phyloP scores from a whole-genome alignment of 2,113 vertebrate species.

The Xiphorhynchus elegans region DNA sequence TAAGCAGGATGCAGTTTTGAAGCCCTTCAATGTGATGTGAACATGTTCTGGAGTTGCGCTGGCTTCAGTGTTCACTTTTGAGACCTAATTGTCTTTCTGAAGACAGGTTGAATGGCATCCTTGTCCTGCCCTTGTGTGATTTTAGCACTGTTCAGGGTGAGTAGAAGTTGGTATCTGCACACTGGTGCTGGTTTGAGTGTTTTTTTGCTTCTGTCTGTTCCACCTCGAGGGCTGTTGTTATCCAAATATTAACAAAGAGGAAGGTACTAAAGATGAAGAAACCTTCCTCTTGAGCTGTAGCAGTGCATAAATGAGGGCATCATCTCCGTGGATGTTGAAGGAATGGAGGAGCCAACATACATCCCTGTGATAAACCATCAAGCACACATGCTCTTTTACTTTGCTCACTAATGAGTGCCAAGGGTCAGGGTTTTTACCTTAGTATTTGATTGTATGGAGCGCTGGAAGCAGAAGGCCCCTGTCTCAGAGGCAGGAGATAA shows the following conservation, averaged over 20 bases:
- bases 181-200: not conserved
- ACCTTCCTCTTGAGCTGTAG: not conserved
- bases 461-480: not conserved
- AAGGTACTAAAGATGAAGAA: not conserved
- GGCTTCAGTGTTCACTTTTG: not conserved
- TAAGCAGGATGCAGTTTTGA: not conserved
- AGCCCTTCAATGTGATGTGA: not conserved
- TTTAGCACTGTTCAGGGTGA: not conserved
- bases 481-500: not conserved
- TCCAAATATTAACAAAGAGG: not conserved
- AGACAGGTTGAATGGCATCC: rapidly evolving
- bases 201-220: not conserved
- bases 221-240: not conserved
- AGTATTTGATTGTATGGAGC: not conserved
- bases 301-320: not conserved
- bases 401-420: not conserved
- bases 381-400: not conserved
- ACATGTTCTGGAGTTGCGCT: not conserved
- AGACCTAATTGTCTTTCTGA: not conserved
- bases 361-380: not conserved
- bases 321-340: not conserved
- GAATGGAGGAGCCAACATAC: not conserved
- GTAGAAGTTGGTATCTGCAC: not conserved
- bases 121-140: not conserved
- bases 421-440: not conserved